A percentile compares a stretch with the other conserved stretches of the same genome.
phyloP scores from a whole-genome alignment of 2,113 vertebrate genomes.

The Gadus macrocephalus region DNA sequence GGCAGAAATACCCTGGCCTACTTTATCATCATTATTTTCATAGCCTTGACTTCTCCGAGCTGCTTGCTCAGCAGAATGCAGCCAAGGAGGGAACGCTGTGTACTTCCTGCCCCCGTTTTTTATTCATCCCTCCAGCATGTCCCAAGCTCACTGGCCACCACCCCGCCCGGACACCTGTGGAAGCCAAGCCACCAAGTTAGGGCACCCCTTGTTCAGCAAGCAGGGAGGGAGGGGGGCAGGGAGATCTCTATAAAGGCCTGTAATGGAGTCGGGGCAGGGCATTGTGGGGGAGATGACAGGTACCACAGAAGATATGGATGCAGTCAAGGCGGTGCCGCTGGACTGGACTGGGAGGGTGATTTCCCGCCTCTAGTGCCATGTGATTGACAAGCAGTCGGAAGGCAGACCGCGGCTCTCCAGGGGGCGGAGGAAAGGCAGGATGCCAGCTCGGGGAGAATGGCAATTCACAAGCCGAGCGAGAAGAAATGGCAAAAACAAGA shows the following conservation, averaged over 20 bases:
- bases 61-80: constrained; percentile 56
- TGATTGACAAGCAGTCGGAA: constrained; percentile 38
- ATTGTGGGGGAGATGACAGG: neutral
- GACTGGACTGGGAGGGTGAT: constrained; percentile 1
- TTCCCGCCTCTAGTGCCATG: constrained; percentile 39
- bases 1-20: constrained; percentile 33
- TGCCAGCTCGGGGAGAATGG: constrained; percentile 14
- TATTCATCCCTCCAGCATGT: constrained; percentile 26
- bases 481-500: neutral
- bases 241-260: constrained; percentile 17
- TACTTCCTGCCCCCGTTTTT: constrained; percentile 40
- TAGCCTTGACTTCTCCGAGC: constrained; percentile 28
- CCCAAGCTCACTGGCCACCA: constrained; percentile 49
- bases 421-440: neutral
- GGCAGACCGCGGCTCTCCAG: neutral
- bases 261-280: neutral
- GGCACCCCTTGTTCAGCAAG: neutral
- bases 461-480: neutral
- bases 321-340: neutral
- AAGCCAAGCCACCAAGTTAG: neutral
- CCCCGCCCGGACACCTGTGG: constrained; percentile 35
- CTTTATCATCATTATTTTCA: constrained; percentile 69
- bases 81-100: constrained; percentile 11
- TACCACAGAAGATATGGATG: too few relatives aligned
- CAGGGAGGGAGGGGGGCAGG: neutral